Base-by-base conservation (phyloP, 1,140 invertebrate genomes). In the Drosophila lini region DNA sequence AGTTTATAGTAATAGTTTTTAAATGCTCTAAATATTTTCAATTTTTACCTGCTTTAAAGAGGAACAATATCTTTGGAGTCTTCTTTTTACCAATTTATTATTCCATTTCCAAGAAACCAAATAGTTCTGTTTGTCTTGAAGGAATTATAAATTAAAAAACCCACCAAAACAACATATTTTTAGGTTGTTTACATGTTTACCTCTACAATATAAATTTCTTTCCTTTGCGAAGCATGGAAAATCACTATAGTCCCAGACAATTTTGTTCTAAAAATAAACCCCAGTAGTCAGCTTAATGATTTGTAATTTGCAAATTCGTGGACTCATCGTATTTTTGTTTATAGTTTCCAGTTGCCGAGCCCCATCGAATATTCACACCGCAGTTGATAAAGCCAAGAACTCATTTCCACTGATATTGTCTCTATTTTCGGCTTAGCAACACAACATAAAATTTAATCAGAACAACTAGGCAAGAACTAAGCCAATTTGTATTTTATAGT, bases 281-380 rank as follows among this genome's bases (percentile, higher is more conserved):
- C 1, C 36, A 36, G n/a, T 40, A 36, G n/a, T 40, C 34, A 36
- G 50, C 19, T 69, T 5, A 41, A 58, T 58, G 65, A 70, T 16
- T 48, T 58, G 52, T 69, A 70, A 31, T 70, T 71, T n/a, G 52
- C 44, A 22, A 71, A 59, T 50, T 50, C 6, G 65, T 71, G n/a
- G 15, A 50, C 68, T 71, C 68, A 59, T 71, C 31, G 65, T 59
- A 31, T 62, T 59, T 71, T 71, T 59, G 65, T 50, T 71, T 50
- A 71, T 48, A 53, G 53, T 34, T 41, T 58, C n/a, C 34, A 34
- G 65, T 70, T 71, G 28, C 42, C 31, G 7, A 16, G 34, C 11
- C 41, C 16, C 25, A 53, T 6, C 0, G n/a, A 53, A 40, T 11
- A 52, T 53, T 36, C 52, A 22, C 52, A 15, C 15, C 28, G 19